Percentiles rank a stretch among this genome's conserved stretches.
Evolutionary conservation across 2,888 invertebrate species (phyloP).

Genomic region (Nebria salina): DNA sequence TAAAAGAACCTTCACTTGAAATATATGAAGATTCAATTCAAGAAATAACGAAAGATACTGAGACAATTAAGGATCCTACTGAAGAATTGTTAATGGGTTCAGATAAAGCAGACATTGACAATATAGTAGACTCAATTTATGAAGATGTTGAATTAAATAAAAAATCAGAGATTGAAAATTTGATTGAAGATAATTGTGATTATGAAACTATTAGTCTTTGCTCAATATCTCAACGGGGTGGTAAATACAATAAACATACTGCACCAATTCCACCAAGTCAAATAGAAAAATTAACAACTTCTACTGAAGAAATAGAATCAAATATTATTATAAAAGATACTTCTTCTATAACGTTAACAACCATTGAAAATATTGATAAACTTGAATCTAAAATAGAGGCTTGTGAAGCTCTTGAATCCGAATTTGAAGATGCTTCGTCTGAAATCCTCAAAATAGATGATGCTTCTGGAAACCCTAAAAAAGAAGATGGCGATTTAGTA

Average conservation of each 20-base stretch:
- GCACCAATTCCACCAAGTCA: conserved; percentile 63
- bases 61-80: neutral
- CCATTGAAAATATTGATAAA: conserved; percentile 47
- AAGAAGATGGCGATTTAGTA: too few species aligned
- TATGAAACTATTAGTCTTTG: conserved; percentile 23
- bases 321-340: conserved; percentile 21
- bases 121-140: neutral
- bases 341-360: conserved; percentile 13
- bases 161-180: neutral
- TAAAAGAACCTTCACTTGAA: conserved; percentile 28
- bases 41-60: conserved; percentile 9
- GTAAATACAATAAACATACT: conserved; percentile 65
- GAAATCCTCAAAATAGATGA: neutral
- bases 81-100: neutral
- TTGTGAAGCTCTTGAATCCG: conserved; percentile 8
- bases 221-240: conserved; percentile 56
- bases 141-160: neutral
- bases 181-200: neutral
- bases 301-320: conserved; percentile 7
- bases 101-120: conserved; percentile 24
- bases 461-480: neutral
- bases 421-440: conserved; percentile 21
- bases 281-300: conserved; percentile 29
- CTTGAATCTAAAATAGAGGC: conserved; percentile 44
- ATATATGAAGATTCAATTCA: conserved; percentile 32